These are phyloP conservation scores for Apeltes quadracus DNA, from an alignment of 2,113 vertebrate species.

Conservation along the genomic window DNA sequence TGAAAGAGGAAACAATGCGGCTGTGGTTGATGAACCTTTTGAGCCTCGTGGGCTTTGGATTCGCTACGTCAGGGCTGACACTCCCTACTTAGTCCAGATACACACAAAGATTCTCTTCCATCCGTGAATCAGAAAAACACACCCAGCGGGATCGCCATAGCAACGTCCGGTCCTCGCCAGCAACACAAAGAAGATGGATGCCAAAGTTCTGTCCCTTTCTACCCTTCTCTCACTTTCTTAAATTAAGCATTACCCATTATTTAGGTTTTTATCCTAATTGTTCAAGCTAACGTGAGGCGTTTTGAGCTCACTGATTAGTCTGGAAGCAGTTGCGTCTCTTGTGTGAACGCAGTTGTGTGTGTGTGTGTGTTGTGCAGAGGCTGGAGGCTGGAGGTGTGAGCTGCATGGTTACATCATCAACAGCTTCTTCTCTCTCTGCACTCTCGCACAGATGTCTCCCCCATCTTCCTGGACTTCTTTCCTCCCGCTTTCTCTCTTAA, in stretches of 20 bases:
- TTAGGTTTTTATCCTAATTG: not conserved
- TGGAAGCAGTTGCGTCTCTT: not conserved
- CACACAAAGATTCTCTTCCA: not conserved
- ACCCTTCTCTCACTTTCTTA: not conserved
- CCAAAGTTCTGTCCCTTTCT: not conserved
- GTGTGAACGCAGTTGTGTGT: conserved; percentile 30
- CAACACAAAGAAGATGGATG: not conserved
- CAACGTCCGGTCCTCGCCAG: too few relatives aligned
- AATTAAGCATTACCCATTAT: not conserved
- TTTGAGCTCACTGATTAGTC: not conserved
- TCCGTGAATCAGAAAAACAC: conserved; percentile 19
- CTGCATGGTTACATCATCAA: conserved; percentile 59
- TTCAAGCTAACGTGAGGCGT: not conserved
- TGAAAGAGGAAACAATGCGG: not conserved
- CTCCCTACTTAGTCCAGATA: not conserved
- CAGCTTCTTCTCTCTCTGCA: conserved; percentile 40
- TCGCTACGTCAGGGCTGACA: too few relatives aligned
- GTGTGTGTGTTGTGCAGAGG: conserved; percentile 31
- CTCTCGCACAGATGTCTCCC: not conserved
- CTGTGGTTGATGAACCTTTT: not conserved
- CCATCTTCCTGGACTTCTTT: conserved; percentile 23
- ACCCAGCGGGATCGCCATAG: not conserved
- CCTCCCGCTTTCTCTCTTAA: conserved; percentile 29
- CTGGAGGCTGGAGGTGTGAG: conserved; percentile 53
- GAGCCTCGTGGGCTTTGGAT: conserved; percentile 4